A percentile compares a stretch with the other conserved stretches of the same genome.
phyloP scores from a whole-genome alignment of 2,113 vertebrate species.

The Leiothrix lutea region DNA sequence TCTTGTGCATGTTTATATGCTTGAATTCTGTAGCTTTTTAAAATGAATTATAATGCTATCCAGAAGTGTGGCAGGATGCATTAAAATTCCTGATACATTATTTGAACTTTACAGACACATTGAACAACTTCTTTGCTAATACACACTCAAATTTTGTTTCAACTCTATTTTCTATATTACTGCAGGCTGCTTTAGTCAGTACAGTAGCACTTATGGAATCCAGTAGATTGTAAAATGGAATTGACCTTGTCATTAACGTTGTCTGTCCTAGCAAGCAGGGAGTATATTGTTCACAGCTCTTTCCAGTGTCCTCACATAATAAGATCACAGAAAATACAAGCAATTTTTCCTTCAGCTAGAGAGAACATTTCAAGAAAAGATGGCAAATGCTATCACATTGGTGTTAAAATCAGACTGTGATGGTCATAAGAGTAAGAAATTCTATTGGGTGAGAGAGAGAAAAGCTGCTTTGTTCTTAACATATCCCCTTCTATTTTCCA shows the following conservation, averaged over 20 bases:
- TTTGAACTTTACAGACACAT: background rate
- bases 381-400: background rate
- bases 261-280: background rate
- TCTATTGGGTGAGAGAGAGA: conserved; percentile 1
- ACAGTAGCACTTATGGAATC: background rate
- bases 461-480: conserved; percentile 33
- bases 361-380: background rate
- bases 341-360: background rate
- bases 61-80: background rate
- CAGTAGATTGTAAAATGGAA: conserved; percentile 1
- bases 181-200: background rate
- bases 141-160: background rate
- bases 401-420: background rate
- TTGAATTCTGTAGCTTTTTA: background rate
- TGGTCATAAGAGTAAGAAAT: background rate
- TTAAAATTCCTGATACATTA: background rate
- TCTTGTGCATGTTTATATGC: background rate
- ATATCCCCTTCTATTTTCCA: background rate
- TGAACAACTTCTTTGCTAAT: background rate
- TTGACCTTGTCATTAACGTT: background rate
- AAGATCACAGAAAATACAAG: conserved; percentile 14
- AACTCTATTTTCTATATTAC: background rate
- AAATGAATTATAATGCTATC: background rate
- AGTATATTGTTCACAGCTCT: background rate
- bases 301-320: background rate